Conservation (phyloP, 2,113 vertebrate species). For the Terrapene triunguis region DNA sequence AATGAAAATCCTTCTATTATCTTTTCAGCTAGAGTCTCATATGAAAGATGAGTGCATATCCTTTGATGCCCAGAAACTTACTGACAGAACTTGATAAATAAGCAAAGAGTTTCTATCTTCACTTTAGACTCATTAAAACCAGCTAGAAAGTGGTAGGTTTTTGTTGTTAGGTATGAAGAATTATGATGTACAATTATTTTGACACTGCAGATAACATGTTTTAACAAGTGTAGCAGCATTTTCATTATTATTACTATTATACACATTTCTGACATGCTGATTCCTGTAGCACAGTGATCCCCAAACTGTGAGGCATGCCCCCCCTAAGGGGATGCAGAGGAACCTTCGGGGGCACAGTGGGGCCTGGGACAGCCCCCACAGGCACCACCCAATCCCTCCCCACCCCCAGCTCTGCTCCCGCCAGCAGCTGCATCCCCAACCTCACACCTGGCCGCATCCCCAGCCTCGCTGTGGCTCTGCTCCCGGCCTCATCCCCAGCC, state of each 20-base stretch:
- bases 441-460: too few species aligned
- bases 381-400: too few species aligned
- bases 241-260: background rate
- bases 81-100: background rate
- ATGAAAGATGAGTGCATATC: background rate
- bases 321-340: too few species aligned
- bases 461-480: too few species aligned
- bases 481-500: background rate
- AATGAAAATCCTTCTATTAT: background rate
- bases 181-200: background rate
- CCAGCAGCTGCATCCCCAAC: too few species aligned
- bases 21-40: background rate
- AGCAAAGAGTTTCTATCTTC: background rate
- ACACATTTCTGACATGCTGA: background rate
- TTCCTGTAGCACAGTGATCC: background rate
- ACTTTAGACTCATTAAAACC: background rate
- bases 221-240: background rate
- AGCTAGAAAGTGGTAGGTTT: background rate
- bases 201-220: background rate
- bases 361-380: too few species aligned
- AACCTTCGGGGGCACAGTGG: too few species aligned
- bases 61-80: background rate
- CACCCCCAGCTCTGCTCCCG: too few species aligned
- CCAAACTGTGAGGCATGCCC: too few species aligned
- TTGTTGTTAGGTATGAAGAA: background rate